These are phyloP conservation scores for Electrophaes corylata DNA, from an alignment of 2,888 invertebrate species.

Conservation along the genomic window DNA sequence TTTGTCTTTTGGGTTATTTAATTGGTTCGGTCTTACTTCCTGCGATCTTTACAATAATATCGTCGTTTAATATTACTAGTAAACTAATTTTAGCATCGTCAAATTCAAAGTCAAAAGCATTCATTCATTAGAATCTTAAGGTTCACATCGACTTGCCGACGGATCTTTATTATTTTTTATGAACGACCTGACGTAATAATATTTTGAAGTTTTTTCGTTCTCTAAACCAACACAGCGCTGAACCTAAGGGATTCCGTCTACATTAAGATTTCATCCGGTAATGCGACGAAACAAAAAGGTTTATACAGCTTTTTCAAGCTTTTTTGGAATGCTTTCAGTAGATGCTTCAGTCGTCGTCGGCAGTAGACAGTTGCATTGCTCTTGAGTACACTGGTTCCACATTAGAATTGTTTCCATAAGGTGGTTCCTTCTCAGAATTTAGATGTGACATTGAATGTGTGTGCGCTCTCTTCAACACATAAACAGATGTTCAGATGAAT, in stretches of 20 bases:
- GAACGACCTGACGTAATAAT: too few relatives aligned
- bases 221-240: conserved; percentile 2
- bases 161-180: too few relatives aligned
- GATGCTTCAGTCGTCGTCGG: conserved; percentile 11
- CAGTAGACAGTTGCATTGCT: conserved; percentile 18
- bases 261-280: conserved; percentile 25
- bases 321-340: conserved; percentile 25
- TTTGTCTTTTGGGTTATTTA: too few relatives aligned
- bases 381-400: conserved; percentile 7
- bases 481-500: too few relatives aligned
- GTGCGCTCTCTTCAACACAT: too few relatives aligned
- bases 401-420: conserved; percentile 1
- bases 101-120: too few relatives aligned
- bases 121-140: too few relatives aligned
- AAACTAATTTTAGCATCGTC: too few relatives aligned
- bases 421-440: neutral
- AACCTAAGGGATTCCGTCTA: conserved; percentile 1
- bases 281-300: conserved; percentile 26
- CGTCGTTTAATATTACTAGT: too few relatives aligned
- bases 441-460: neutral
- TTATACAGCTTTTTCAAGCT: conserved; percentile 14
- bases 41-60: too few relatives aligned
- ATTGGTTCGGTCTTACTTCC: too few relatives aligned
- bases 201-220: neutral
- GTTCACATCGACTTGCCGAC: too few relatives aligned